Evolutionary conservation across 2,888 invertebrate genomes (phyloP), one percentile per base, ranked within the genome.

Genomic region (Cerceris rybyensis): DNA sequence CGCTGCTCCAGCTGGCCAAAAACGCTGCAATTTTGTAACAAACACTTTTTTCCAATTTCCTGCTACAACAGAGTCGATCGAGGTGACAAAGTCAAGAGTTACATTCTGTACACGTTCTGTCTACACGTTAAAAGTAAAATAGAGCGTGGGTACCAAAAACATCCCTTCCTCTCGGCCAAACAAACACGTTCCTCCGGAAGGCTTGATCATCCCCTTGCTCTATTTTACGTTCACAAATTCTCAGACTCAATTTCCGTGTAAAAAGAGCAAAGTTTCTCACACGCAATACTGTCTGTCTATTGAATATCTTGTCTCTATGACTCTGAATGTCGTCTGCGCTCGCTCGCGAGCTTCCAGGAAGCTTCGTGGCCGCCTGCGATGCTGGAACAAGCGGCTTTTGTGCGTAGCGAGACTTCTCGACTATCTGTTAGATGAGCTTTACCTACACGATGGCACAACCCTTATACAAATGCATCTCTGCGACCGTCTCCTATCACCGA

Each of bases 351-450:
- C 57, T 50, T 49, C 46, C 17, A 28, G 49, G 42, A 50, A 46
- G 43, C 66, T 55, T 66, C 54, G 54, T 46, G 28, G 57, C 28
- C 46, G 13, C 14, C n/a, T 57, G 8, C 17, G 49, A 63, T 14
- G n/a, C 39, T 43, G 49, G 42, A 17, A 17, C 17, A 6, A 55
- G 17, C 7, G 16, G 55, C 17, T 17, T 55, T 55, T 16, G 13
- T 55, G 17, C 55, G 42, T 50, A 43, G 39, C 28, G 55, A 14
- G 16, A 28, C 17, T 61, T 49, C 39, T 13, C 41, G 50, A 39
- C 16, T 39, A 52, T 28, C 28, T 11, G 61, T 8, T 65, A n/a
- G 57, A 66, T 41, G 55, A 41, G 71, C 71, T 61, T 60, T 17
- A 28, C 28, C 42, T 52, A 1, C 60, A n/a, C 42, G 16, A 28